Conservation (phyloP, 1,140 invertebrate species). For the Penaeus chinensis region DNA sequence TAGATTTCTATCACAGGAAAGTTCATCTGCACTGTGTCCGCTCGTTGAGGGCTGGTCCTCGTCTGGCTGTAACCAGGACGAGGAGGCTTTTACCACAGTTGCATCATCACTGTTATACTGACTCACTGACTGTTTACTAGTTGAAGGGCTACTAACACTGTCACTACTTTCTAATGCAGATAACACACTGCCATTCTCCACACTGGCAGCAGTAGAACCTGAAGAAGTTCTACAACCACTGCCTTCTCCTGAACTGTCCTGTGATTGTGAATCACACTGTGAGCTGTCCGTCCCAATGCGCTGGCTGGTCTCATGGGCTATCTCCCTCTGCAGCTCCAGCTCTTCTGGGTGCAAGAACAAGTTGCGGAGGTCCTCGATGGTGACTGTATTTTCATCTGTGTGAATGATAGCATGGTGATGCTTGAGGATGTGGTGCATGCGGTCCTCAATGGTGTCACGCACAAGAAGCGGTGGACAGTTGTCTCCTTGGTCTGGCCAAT, state of each 20-base stretch:
- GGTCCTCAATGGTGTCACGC: constrained; percentile 78
- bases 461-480: constrained; percentile 75
- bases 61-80: no score
- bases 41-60: no score
- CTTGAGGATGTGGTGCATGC: constrained; percentile 70
- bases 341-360: constrained; percentile 61
- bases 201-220: no score
- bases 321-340: constrained; percentile 67
- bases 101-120: no score
- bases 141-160: no score
- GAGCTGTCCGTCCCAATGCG: background rate
- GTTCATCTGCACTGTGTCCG: no score
- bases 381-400: constrained; percentile 65
- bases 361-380: constrained; percentile 63
- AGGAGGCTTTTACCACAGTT: no score
- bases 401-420: constrained; percentile 11
- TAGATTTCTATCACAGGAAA: no score
- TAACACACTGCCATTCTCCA: no score
- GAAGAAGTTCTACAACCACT: background rate
- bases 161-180: no score
- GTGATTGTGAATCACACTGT: no score
- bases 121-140: no score
- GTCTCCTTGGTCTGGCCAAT: constrained; percentile 80
- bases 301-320: background rate
- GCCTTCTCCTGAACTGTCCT: background rate